Conservation (phyloP, 2,113 vertebrate species). For the Eurystomus gularis region DNA sequence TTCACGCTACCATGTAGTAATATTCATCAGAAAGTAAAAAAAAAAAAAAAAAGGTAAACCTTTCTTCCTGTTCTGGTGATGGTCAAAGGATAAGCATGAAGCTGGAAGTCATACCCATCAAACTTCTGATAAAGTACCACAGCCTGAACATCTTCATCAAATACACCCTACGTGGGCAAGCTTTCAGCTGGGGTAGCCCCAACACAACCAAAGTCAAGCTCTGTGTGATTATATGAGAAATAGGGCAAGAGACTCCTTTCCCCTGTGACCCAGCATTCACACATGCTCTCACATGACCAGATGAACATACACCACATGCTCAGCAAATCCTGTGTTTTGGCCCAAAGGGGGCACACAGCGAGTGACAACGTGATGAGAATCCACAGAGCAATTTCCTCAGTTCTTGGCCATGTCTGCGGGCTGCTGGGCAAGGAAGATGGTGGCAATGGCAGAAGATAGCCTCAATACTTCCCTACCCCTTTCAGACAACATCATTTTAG, state of each 20-base stretch:
- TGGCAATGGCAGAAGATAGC: background rate
- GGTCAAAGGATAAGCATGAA: conserved; percentile 10
- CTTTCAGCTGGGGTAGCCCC: background rate
- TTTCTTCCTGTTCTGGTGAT: background rate
- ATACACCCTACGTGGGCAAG: background rate
- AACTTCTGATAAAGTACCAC: background rate
- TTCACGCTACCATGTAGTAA: background rate
- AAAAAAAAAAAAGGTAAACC: background rate
- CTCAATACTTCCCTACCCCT: background rate
- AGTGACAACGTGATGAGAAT: background rate
- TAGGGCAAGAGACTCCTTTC: background rate
- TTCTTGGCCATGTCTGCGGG: accelerated
- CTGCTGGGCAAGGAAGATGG: background rate
- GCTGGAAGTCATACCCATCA: background rate
- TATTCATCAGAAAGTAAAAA: background rate
- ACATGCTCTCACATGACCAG: background rate
- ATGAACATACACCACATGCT: background rate
- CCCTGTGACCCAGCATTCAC: background rate
- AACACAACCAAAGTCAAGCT: background rate
- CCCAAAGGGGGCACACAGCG: accelerated
- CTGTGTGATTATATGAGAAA: background rate
- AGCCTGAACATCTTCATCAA: background rate
- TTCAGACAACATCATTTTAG: background rate
- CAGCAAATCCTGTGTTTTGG: background rate
- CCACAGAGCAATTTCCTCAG: background rate